A percentile compares a stretch with the other conserved stretches of the same genome.
Evolutionary conservation across 2,113 vertebrate species (phyloP).

Genomic region (Catharus minimus): DNA sequence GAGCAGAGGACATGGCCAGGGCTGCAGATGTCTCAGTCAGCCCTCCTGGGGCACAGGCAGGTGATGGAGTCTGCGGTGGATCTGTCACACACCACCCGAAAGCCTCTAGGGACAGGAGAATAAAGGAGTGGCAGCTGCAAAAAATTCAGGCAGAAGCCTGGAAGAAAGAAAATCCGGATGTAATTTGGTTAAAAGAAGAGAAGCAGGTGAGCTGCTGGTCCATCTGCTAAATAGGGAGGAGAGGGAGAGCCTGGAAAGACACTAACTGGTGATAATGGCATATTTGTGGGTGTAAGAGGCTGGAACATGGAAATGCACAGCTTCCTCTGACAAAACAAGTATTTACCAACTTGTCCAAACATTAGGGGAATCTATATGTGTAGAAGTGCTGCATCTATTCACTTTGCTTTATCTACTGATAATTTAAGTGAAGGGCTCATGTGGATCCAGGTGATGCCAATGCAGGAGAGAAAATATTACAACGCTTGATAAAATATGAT

Average conservation of each 20-base stretch:
- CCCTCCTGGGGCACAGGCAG: not conserved
- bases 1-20: not conserved
- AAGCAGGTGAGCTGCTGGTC: not conserved
- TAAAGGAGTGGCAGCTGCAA: not conserved
- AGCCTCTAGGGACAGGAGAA: not conserved
- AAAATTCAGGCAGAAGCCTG: not conserved
- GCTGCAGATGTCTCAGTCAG: not conserved
- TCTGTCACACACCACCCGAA: not conserved
- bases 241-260: not conserved
- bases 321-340: not conserved
- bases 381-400: not conserved
- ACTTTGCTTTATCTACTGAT: not conserved
- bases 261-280: not conserved
- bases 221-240: not conserved
- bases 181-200: not conserved
- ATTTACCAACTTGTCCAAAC: not conserved
- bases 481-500: not conserved
- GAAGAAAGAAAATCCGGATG: not conserved
- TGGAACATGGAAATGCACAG: rapidly evolving
- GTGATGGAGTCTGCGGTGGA: not conserved
- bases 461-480: not conserved
- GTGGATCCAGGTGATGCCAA: not conserved
- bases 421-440: not conserved
- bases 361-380: not conserved
- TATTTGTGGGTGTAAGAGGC: not conserved